These are phyloP conservation scores for Eledone cirrhosa DNA, from an alignment of 2,888 invertebrate genomes.

Conservation along the genomic window DNA sequence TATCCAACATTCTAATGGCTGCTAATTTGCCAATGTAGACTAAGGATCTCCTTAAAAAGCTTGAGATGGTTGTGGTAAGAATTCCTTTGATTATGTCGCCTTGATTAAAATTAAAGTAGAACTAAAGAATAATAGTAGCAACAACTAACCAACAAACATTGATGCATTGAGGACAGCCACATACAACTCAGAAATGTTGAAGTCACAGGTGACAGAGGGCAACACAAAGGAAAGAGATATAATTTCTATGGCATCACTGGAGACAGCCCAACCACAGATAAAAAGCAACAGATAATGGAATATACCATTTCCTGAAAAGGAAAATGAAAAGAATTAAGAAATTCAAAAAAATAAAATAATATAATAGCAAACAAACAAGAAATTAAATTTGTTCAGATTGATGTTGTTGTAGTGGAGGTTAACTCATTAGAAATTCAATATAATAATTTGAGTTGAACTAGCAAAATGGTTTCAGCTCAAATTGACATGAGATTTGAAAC, in stretches of 20 bases:
- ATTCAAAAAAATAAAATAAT: not conserved
- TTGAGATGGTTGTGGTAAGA: too few relatives aligned
- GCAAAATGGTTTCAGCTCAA: too few relatives aligned
- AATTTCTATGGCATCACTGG: constrained; percentile 95
- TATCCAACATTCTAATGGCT: too few relatives aligned
- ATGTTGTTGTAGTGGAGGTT: too few relatives aligned
- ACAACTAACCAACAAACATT: constrained; percentile 77
- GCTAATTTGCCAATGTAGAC: too few relatives aligned
- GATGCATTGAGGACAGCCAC: constrained; percentile 84
- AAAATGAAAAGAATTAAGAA: not conserved
- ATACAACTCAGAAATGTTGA: constrained; percentile 83
- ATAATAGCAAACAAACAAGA: too few relatives aligned
- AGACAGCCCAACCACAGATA: constrained; percentile 90
- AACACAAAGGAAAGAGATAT: constrained; percentile 89
- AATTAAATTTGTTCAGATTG: too few relatives aligned
- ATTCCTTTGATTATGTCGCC: too few relatives aligned
- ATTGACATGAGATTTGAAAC: too few relatives aligned
- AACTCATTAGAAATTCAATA: too few relatives aligned
- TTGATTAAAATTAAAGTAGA: not conserved
- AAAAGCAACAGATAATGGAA: constrained; percentile 89
- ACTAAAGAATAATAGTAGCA: not conserved
- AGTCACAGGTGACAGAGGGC: constrained; percentile 91
- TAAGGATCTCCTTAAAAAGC: too few relatives aligned
- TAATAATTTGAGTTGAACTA: too few relatives aligned
- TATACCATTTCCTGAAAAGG: constrained; percentile 78